Base-by-base conservation (phyloP, 2,113 vertebrate genomes). In the Xiphorhynchus elegans region DNA sequence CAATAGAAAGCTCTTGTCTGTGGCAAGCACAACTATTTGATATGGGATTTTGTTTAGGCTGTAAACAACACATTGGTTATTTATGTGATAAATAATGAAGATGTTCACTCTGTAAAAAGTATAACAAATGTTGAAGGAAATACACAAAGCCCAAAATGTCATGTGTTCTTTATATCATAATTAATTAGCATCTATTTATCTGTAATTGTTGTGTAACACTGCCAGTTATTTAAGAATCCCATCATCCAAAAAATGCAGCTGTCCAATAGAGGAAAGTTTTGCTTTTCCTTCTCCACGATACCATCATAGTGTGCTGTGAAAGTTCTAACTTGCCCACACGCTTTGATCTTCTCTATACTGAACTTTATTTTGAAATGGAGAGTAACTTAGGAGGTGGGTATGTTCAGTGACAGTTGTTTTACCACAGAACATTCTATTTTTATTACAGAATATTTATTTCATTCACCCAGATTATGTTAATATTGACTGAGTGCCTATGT, bases 391-490 rank as follows among this genome's bases (percentile, higher is more conserved):
- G 44, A 67, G 21, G 18, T 69, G 4, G 5, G 3, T 67, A 24
- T 52, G 10, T 83, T 84, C 28, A 47, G 25, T 47, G 44, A 47
- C 0, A 0, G 13, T 35, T 85, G 12, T 56, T 11, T 1, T 84
- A 56, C 44, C 33, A 47, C 47, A 83, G 3, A 85, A 28, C 9
- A 39, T 76, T 82, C 29, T 72, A 39, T 74, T 87, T 89, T 85
- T 89, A 72, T 91, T 91, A 58, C n/a, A 77, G 44, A 84, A 67
- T 69, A 5, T 64, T 79, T 39, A 60, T 55, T 85, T 74, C 33
- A 35, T 87, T 95, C 93, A 79, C 46, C 24, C 87, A 69, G 37
- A 49, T 78, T 56, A 67, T 72, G 25, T 46, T 87, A 72, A 60
- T 90, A 85, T 63, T 84, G 56, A 82, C 42, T 63, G 60, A 90